These are phyloP conservation scores for Crenuchus spilurus DNA, from an alignment of 2,797 vertebrate species.

Conservation along the genomic window DNA sequence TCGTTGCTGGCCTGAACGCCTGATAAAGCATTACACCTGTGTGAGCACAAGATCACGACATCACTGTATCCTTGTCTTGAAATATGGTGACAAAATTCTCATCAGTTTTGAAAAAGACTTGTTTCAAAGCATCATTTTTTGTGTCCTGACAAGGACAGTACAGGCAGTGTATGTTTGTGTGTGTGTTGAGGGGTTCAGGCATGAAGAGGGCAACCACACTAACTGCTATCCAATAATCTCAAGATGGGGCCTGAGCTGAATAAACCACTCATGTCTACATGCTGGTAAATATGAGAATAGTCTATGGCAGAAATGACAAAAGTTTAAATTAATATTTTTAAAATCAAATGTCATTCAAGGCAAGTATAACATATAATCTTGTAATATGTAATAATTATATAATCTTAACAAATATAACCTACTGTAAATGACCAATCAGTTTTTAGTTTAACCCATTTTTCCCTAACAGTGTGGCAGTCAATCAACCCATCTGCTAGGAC, in stretches of 20 bases:
- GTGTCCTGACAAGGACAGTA: conserved; percentile 23
- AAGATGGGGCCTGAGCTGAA: not conserved
- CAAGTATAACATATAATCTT: too few relatives aligned
- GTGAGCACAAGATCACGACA: conserved; percentile 26
- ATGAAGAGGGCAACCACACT: not conserved
- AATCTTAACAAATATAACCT: too few relatives aligned
- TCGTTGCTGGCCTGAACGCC: conserved; percentile 25
- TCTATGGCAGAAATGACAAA: too few relatives aligned
- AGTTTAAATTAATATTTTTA: too few relatives aligned
- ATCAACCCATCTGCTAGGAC: too few relatives aligned
- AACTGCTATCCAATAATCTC: not conserved
- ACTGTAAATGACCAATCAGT: too few relatives aligned
- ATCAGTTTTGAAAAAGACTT: conserved; percentile 34
- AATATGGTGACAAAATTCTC: conserved; percentile 39
- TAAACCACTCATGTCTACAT: not conserved
- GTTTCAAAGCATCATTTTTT: conserved; percentile 23
- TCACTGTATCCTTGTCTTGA: conserved; percentile 39
- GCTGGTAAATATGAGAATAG: too few relatives aligned
- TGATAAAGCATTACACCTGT: conserved; percentile 8
- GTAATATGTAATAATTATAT: too few relatives aligned
- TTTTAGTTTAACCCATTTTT: too few relatives aligned
- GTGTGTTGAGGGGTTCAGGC: not conserved
- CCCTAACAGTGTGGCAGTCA: too few relatives aligned
- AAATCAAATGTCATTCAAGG: too few relatives aligned
- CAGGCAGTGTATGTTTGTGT: not conserved